phyloP scores from a whole-genome alignment of 2,113 vertebrate species.

The Athene cunicularia region DNA sequence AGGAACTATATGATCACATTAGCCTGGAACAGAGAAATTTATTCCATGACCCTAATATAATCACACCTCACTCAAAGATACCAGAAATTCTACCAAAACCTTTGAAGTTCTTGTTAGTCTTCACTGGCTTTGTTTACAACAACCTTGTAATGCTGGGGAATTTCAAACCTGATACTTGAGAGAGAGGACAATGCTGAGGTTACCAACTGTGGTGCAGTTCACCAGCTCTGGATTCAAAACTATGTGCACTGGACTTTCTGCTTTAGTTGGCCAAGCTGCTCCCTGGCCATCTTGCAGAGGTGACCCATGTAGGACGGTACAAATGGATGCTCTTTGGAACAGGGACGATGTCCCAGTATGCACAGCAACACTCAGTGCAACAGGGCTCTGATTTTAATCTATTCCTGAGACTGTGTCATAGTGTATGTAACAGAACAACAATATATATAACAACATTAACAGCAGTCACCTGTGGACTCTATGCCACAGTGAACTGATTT shows the following conservation, averaged over 20 bases:
- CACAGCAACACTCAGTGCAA: not conserved
- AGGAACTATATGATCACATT: not conserved
- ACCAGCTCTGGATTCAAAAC: not conserved
- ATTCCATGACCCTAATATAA: not conserved
- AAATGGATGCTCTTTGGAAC: not conserved
- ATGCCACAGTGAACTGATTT: not conserved
- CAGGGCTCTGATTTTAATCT: not conserved
- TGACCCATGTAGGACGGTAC: not conserved
- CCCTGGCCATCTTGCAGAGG: not conserved
- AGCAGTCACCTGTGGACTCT: not conserved
- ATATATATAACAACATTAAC: not conserved
- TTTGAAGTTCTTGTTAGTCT: not conserved
- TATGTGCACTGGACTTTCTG: not conserved
- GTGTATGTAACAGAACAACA: not conserved
- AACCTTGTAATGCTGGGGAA: not conserved
- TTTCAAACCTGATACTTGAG: not conserved
- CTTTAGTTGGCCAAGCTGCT: not conserved
- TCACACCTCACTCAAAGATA: not conserved
- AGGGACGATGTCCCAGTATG: not conserved
- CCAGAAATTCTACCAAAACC: not conserved
- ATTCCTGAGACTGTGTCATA: not conserved
- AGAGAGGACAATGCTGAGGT: not conserved
- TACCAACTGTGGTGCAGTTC: not conserved
- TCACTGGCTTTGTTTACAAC: not conserved
- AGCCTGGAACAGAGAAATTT: not conserved